Base-by-base conservation (phyloP, 2,888 invertebrate species). In the Dasysyrphus albostriatus region DNA sequence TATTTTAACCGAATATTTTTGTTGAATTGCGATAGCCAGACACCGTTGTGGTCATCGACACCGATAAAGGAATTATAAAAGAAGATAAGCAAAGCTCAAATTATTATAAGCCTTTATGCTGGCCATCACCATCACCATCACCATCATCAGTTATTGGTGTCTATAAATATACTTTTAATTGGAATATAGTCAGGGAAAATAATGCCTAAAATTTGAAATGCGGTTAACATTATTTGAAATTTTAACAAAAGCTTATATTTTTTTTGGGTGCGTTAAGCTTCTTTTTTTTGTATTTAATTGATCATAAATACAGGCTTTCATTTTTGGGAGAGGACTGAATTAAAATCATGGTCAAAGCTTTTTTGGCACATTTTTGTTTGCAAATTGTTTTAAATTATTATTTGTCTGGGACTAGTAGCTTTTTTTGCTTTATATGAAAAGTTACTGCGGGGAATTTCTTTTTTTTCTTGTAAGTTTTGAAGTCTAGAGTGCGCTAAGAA, bases 141-240 rank as follows among this genome's bases (percentile, higher is more conserved):
- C 32, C 54, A 54, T 32, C 24, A 51, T 49, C 37, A 19, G 12
- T 37, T 24, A 51, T 39, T 69, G 51, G 51, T 29, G 24, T 39
- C 54, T 69, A 54, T 39, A 69, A 69, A 69, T 69, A 69, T 69
- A 69, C 24, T 37, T 39, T 69, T 9, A 39, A 69, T 69, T 69
- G 32, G 29, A 54, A 69, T 69, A 69, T 69, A 54, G 37, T 69
- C 69, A 69, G 69, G 69, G 29, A 54, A 54, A 54, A 39, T 24
- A 54, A 29, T 39, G 69, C 39, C 54, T 9, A 24, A 69, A 29
- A 37, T 54, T 63, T 63, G 32, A 61, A 34, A 24, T 51, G 67
- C 5, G 5, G 34, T 12, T 14, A 49, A 34, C 4, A 19, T 47
- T 34, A 19, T 47, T 34, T 6, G 9, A 12, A 19, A 34, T 34